phyloP scores from a whole-genome alignment of 2,888 invertebrate genomes.

The Melikaiella ostensackeni region DNA sequence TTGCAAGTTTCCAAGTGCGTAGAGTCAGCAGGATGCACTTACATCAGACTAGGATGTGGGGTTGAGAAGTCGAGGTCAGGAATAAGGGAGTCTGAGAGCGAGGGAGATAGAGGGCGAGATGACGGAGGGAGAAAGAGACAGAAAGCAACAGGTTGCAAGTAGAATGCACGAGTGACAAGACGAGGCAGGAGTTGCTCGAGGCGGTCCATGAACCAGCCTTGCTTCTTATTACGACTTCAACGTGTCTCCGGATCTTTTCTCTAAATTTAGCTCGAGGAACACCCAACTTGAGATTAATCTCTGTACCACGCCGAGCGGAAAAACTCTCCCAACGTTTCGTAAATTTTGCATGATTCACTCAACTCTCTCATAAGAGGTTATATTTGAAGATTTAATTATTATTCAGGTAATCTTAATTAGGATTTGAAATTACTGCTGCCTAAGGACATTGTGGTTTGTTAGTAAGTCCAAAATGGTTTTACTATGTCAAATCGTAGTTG shows the following conservation, averaged over 20 bases:
- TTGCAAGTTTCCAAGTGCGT: conserved; percentile 37
- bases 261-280: conserved; percentile 39
- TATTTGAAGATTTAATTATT: not conserved
- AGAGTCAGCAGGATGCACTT: conserved; percentile 20
- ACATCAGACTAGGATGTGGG: not conserved
- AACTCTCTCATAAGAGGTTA: not conserved
- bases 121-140: conserved; percentile 64
- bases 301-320: conserved; percentile 13
- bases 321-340: conserved; percentile 26
- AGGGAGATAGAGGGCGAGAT: conserved; percentile 50
- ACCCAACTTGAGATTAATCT: conserved; percentile 37
- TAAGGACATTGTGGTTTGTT: not conserved
- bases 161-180: conserved; percentile 72
- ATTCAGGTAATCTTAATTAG: not conserved
- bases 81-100: conserved; percentile 37
- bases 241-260: conserved; percentile 39
- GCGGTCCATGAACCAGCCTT: conserved; percentile 47
- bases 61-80: conserved; percentile 28
- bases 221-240: conserved; percentile 37
- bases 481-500: too few species aligned
- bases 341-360: conserved; percentile 12
- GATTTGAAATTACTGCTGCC: not conserved
- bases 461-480: not conserved
- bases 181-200: conserved; percentile 53
- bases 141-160: conserved; percentile 76